phyloP scores from a whole-genome alignment of 2,113 vertebrate species.

The Scatophagus argus region DNA sequence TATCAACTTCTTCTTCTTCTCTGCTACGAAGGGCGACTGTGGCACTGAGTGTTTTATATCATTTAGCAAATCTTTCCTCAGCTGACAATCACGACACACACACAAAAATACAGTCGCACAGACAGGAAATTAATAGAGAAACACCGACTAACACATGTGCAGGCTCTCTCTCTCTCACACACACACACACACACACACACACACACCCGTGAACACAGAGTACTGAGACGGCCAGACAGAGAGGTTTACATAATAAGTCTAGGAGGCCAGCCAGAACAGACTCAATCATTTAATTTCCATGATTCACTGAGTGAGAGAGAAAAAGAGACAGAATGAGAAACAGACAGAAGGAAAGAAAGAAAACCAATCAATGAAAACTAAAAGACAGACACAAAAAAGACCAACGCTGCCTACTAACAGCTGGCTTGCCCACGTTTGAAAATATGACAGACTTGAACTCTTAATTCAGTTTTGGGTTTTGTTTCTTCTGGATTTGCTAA shows the following conservation, averaged over 20 bases:
- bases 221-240: slow-evolving; percentile 65
- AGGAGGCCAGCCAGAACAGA: slow-evolving; percentile 66
- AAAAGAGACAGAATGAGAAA: not conserved
- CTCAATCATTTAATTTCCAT: slow-evolving; percentile 73
- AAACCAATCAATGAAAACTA: not conserved
- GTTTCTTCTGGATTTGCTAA: not conserved
- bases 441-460: not conserved
- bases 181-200: slow-evolving; percentile 5
- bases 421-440: not conserved
- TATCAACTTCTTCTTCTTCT: not conserved
- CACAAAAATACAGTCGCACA: not conserved
- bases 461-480: not conserved
- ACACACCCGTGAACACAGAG: not conserved
- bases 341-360: not conserved
- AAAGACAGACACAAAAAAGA: slow-evolving; percentile 1
- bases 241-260: slow-evolving; percentile 76
- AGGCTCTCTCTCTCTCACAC: not conserved
- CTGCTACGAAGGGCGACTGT: not conserved
- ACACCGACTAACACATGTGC: slow-evolving; percentile 5
- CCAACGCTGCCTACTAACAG: not conserved
- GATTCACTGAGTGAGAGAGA: slow-evolving; percentile 63
- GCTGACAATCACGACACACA: not conserved
- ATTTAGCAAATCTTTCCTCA: slow-evolving; percentile 5
- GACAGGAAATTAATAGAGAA: slow-evolving; percentile 42
- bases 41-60: not conserved